Percentiles rank a stretch among this genome's conserved stretches.
These are phyloP conservation scores for Gobio gobio DNA, from an alignment of 2,113 vertebrate species.

Conservation along the genomic window DNA sequence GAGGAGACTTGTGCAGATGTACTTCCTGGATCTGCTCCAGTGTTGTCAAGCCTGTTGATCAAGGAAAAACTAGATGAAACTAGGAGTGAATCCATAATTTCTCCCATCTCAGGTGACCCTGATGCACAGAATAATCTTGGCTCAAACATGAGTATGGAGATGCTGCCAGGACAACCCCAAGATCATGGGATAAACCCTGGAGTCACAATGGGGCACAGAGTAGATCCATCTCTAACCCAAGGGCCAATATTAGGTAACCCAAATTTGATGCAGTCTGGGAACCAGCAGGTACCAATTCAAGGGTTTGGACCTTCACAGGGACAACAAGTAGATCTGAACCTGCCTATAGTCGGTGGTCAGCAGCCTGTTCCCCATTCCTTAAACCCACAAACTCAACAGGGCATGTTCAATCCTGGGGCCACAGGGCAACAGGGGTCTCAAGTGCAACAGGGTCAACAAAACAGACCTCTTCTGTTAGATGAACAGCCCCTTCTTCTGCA, in stretches of 20 bases:
- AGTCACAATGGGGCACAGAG: conserved; percentile 70
- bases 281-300: conserved; percentile 62
- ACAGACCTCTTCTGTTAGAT: conserved; percentile 86
- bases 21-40: conserved; percentile 76
- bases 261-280: conserved; percentile 70
- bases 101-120: conserved; percentile 69
- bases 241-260: conserved; percentile 70
- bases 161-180: conserved; percentile 72
- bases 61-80: conserved; percentile 75
- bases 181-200: conserved; percentile 74
- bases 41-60: conserved; percentile 80
- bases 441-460: conserved; percentile 74
- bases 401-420: conserved; percentile 71
- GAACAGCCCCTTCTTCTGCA: conserved; percentile 96
- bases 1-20: conserved; percentile 67
- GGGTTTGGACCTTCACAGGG: conserved; percentile 50
- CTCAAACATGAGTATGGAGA: conserved; percentile 68
- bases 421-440: conserved; percentile 70
- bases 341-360: conserved; percentile 68
- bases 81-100: conserved; percentile 66
- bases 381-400: conserved; percentile 57
- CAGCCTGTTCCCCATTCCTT: conserved; percentile 70
- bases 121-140: conserved; percentile 67
- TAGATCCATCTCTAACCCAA: conserved; percentile 77
- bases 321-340: conserved; percentile 60